Conservation (phyloP, 2,888 invertebrate genomes). For the Smittia aterrima region DNA sequence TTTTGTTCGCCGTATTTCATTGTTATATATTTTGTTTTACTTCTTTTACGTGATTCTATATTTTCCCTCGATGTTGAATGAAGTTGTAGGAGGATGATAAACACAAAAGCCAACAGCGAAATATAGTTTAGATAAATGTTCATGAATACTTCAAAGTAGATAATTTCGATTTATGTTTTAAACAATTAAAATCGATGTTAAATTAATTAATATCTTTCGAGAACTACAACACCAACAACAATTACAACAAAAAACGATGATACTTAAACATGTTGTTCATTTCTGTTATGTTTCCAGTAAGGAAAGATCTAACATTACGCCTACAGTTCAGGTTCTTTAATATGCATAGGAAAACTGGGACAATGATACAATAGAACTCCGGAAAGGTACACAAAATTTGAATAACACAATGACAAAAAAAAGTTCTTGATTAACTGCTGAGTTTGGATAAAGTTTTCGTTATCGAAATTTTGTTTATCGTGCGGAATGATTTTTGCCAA, state of each 20-base stretch:
- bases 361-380: conserved; percentile 71
- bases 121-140: no score
- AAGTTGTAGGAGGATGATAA: neutral
- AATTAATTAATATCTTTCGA: no score
- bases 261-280: conserved; percentile 39
- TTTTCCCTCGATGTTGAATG: neutral
- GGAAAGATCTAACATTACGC: conserved; percentile 94
- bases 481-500: neutral
- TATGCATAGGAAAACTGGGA: conserved; percentile 76
- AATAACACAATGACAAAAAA: neutral
- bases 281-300: conserved; percentile 67
- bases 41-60: no score
- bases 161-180: no score
- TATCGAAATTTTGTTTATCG: neutral
- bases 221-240: neutral
- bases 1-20: conserved; percentile 26
- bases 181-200: no score
- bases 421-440: neutral
- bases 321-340: conserved; percentile 93
- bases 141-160: no score
- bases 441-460: neutral
- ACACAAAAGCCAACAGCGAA: no score
- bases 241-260: neutral
- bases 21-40: neutral
- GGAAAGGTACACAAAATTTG: conserved; percentile 19